Evolutionary conservation across 2,797 vertebrate species (phyloP).

Genomic region (Streptopelia turtur): DNA sequence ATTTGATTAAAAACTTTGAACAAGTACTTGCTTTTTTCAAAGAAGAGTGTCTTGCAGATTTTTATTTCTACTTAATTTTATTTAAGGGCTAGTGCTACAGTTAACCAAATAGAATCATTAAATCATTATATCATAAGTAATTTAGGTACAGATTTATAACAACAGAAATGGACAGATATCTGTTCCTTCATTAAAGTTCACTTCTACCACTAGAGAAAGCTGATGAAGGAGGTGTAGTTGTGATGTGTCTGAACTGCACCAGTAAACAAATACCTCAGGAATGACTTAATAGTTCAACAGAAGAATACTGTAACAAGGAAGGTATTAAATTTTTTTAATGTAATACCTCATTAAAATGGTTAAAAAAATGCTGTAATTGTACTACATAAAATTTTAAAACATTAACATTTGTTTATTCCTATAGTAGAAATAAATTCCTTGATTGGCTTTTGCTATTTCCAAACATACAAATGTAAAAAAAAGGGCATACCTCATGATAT

Average conservation of each 20-base stretch:
- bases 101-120: neutral
- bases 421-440: neutral
- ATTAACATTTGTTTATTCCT: neutral
- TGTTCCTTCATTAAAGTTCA: neutral
- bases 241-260: neutral
- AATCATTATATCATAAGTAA: neutral
- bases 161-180: neutral
- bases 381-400: neutral
- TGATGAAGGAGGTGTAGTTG: neutral
- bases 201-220: neutral
- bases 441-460: neutral
- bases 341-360: neutral
- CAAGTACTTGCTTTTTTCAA: neutral
- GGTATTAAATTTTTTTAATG: neutral
- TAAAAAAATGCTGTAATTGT: neutral
- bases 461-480: neutral
- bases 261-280: neutral
- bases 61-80: neutral
- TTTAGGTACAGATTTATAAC: neutral
- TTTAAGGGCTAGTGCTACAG: neutral
- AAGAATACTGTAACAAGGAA: neutral
- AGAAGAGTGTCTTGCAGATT: slow-evolving; percentile 19
- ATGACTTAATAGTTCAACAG: neutral
- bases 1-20: neutral
- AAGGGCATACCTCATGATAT: slow-evolving; percentile 89